These are phyloP conservation scores for Melinopterus prodromus DNA, from an alignment of 2,888 invertebrate species.

Conservation along the genomic window DNA sequence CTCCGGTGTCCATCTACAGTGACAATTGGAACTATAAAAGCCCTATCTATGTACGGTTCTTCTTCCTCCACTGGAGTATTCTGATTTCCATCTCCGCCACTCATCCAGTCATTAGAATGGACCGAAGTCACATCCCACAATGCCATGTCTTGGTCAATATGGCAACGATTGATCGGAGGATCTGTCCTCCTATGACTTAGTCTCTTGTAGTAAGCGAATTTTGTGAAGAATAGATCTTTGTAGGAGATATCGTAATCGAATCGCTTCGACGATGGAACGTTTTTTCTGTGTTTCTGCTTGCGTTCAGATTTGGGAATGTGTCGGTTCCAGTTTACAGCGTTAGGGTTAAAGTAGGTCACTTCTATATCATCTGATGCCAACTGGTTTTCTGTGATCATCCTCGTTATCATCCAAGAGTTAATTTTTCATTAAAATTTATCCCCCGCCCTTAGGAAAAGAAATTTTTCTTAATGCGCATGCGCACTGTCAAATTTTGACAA, in stretches of 20 bases:
- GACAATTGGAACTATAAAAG: slow-evolving; percentile 21
- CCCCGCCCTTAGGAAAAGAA: background rate
- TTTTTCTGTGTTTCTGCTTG: slow-evolving; percentile 21
- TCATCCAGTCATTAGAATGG: slow-evolving; percentile 34
- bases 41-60: background rate
- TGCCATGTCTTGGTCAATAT: slow-evolving; percentile 17
- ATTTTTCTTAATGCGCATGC: background rate
- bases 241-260: slow-evolving; percentile 5
- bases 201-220: slow-evolving; percentile 25
- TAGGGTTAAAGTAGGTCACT: slow-evolving; percentile 31
- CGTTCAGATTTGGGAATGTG: slow-evolving; percentile 11
- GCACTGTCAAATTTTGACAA: background rate
- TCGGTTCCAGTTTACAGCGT: slow-evolving; percentile 20
- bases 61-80: slow-evolving; percentile 13
- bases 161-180: slow-evolving; percentile 8
- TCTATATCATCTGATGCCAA: slow-evolving; percentile 18
- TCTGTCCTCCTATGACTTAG: slow-evolving; percentile 13
- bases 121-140: slow-evolving; percentile 32
- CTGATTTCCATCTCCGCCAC: slow-evolving; percentile 29
- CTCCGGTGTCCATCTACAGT: slow-evolving; percentile 26
- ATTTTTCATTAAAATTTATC: background rate
- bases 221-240: slow-evolving; percentile 23
- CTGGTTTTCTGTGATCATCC: background rate
- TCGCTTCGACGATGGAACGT: slow-evolving; percentile 21
- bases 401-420: background rate